Percentiles rank a stretch among this genome's conserved stretches.
Conservation (phyloP, 1,140 invertebrate genomes). For the Drosophila burlai region DNA sequence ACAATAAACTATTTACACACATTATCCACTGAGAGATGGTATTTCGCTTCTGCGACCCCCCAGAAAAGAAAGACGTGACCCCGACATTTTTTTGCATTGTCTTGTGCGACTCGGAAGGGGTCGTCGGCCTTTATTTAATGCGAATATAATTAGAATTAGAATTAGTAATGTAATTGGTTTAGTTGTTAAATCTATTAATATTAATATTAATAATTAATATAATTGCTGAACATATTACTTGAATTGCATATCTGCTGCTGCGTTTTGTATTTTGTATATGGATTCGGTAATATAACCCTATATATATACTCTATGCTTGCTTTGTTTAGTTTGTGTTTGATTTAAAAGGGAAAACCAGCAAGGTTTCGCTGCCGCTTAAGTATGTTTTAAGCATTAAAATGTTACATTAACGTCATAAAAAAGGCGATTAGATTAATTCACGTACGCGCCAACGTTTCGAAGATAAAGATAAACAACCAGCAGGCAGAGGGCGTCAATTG, state of each 20-base stretch:
- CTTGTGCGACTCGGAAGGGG: constrained; percentile 58
- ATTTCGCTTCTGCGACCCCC: constrained; percentile 3
- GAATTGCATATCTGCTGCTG: constrained; percentile 69
- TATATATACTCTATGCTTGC: constrained; percentile 56
- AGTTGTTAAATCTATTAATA: constrained; percentile 80
- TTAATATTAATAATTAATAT: constrained; percentile 66
- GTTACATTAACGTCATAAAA: constrained; percentile 49
- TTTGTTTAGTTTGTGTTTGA: constrained; percentile 47
- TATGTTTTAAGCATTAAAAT: constrained; percentile 66
- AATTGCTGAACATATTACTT: constrained; percentile 81
- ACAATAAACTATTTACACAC: constrained; percentile 50
- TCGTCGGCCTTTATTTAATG: constrained; percentile 77
- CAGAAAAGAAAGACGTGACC: not conserved
- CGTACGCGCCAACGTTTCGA: constrained; percentile 3
- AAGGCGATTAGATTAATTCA: constrained; percentile 45
- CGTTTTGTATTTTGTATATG: constrained; percentile 61
- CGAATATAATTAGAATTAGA: constrained; percentile 81
- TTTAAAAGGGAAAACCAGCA: constrained; percentile 57
- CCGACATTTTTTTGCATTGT: constrained; percentile 44
- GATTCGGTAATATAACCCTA: constrained; percentile 59
- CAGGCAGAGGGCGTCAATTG: not conserved
- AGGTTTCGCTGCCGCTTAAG: constrained; percentile 59
- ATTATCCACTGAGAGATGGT: constrained; percentile 17
- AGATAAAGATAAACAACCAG: constrained; percentile 1
- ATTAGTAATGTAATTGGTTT: constrained; percentile 77